Base-by-base conservation (phyloP, 2,113 vertebrate genomes). In the Merops nubicus region DNA sequence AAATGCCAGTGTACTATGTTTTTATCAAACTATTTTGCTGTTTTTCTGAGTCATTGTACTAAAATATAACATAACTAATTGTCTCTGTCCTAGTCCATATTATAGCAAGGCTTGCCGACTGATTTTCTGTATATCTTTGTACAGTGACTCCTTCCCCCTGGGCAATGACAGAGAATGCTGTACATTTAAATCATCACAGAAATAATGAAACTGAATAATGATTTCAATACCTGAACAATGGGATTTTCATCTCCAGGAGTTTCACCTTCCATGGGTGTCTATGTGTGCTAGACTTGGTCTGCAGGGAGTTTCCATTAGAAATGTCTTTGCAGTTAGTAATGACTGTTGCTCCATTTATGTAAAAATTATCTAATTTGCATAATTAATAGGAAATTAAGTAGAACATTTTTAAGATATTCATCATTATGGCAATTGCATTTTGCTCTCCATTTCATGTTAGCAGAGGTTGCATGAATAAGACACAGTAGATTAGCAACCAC, bases 381-480 rank as follows among this genome's bases (percentile, higher is more conserved):
- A 62, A 54, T 91, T 20, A 92, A 94, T 60, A 78, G 36, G 63
- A 89, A 94, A 88, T 62, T 5, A 89, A 80, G 18, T 38, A 56
- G 31, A 73, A 79, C 5, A 42, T 86, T 88, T 88, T 79, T 12
- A 91, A 96, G 70, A 57, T 57, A 97, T 64, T 95, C 50, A 88
- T 94, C 64, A 72, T 17, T 26, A 21, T 36, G n/a, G n/a, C 38
- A 60, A 63, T 50, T 56, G 36, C 36, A 73, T 95, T 84, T 7
- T 43, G 50, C 31, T 85, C 4, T 5, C 25, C 79, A 53, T 72
- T n/a, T 76, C 38, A 38, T 36, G 11, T 86, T 92, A 74, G 33
- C 33, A 81, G 38, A 54, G 12, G 94, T 26, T 73, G 29, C 13
- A 65, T 43, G 36, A 87, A 31, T 63, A 73, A 45, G 2, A 28